Evolutionary conservation across 2,888 invertebrate species (phyloP), one percentile per base, ranked within the genome.

Genomic region (Tubulanus polymorphus): DNA sequence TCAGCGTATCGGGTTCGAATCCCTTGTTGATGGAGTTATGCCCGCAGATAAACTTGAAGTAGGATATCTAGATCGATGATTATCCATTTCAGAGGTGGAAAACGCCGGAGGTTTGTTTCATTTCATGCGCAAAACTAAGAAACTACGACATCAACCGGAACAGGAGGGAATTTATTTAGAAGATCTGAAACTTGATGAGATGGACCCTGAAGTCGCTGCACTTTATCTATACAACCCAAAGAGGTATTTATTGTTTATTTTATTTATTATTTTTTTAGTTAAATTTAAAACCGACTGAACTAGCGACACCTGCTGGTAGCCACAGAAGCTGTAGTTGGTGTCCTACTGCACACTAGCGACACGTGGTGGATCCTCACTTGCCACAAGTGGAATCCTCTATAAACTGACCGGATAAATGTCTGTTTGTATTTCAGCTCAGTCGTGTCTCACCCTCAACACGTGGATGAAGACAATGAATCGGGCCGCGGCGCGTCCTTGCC

Each of bases 401-500:
- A n/a, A n/a, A n/a, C n/a, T n/a, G n/a, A n/a, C n/a, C n/a, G n/a
- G n/a, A n/a, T n/a, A n/a, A n/a, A n/a, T n/a, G n/a, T n/a, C n/a
- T n/a, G n/a, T n/a, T n/a, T n/a, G n/a, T n/a, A n/a, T n/a, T n/a
- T n/a, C n/a, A n/a, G n/a, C n/a, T n/a, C n/a, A n/a, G n/a, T n/a
- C n/a, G n/a, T n/a, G n/a, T n/a, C n/a, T n/a, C n/a, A n/a, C n/a
- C n/a, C n/a, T n/a, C n/a, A 57, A 58, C 60, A 60, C 26, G 74
- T 88, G 60, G 93, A 94, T 67, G 92, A 92, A 78, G 96, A 96
- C 82, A 88, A 89, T 65, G 95, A 96, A 81, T 94, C 94, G 59
- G 96, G 96, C 62, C 93, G 93, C 79, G 96, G 96, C 41, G 91
- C 93, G 37, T 95, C 95, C 51, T 82, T 96, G 67, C 92, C 95